Conservation (phyloP, 2,888 invertebrate genomes). For the Adelphocoris suturalis region DNA sequence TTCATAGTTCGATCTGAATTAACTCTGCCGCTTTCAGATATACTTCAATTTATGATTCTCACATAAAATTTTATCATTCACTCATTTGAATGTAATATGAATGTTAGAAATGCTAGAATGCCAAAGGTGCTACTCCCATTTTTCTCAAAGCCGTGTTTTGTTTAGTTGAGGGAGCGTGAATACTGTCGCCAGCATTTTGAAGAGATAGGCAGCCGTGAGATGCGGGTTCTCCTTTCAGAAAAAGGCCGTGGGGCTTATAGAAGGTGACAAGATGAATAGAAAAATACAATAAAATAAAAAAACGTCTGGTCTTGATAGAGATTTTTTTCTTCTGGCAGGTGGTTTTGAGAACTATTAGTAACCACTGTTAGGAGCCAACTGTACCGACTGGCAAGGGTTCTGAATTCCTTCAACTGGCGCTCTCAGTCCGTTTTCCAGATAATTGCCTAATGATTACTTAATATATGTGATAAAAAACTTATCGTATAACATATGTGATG, state of each 20-base stretch:
- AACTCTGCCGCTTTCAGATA: too few relatives aligned
- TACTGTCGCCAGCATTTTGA: neutral
- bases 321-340: slow-evolving; percentile 25
- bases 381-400: slow-evolving; percentile 9
- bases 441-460: too few relatives aligned
- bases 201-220: slow-evolving; percentile 4
- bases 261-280: slow-evolving; percentile 49
- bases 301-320: neutral
- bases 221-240: slow-evolving; percentile 56
- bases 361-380: slow-evolving; percentile 63
- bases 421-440: neutral
- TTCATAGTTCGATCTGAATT: too few relatives aligned
- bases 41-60: too few relatives aligned
- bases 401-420: neutral
- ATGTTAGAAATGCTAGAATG: too few relatives aligned
- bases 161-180: too few relatives aligned
- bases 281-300: slow-evolving; percentile 1
- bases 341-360: slow-evolving; percentile 59
- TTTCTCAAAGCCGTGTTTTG: too few relatives aligned
- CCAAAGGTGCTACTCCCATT: too few relatives aligned
- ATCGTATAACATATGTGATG: too few relatives aligned
- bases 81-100: too few relatives aligned
- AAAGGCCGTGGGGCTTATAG: neutral
- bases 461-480: too few relatives aligned
- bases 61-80: too few relatives aligned